phyloP scores from a whole-genome alignment of 1,140 invertebrate species.

The Ostrea edulis region DNA sequence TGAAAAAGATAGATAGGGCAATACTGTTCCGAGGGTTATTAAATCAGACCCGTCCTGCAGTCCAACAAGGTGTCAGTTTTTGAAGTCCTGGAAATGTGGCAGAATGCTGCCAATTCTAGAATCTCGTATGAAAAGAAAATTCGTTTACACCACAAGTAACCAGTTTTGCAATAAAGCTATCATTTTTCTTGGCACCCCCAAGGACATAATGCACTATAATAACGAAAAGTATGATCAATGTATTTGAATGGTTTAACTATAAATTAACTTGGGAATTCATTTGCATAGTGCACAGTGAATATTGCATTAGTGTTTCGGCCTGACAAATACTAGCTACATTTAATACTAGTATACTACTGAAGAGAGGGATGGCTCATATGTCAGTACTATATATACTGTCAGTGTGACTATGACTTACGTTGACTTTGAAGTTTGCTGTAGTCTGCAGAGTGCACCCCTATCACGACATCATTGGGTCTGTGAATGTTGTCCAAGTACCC shows the following conservation, averaged over 20 bases:
- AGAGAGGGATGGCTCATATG: too few relatives aligned
- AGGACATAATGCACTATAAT: not conserved
- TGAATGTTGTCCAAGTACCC: not conserved
- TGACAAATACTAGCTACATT: too few relatives aligned
- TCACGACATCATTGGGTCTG: not conserved
- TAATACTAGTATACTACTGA: too few relatives aligned
- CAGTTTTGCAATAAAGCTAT: too few relatives aligned
- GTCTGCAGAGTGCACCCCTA: not conserved
- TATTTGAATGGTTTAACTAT: not conserved
- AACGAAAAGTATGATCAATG: not conserved
- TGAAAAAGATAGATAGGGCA: not conserved
- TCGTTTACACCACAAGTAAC: too few relatives aligned
- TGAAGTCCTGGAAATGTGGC: too few relatives aligned
- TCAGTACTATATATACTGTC: not conserved
- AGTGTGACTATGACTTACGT: not conserved
- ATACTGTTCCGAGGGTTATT: not conserved
- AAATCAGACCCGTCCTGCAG: not conserved
- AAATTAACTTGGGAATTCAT: not conserved
- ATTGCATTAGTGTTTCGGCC: not conserved
- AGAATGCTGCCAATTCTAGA: too few relatives aligned
- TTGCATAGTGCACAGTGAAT: not conserved
- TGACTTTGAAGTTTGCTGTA: constrained; percentile 27
- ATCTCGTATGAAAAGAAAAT: too few relatives aligned
- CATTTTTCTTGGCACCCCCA: not conserved
- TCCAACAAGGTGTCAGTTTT: not conserved